A percentile compares a stretch with the other conserved stretches of the same genome.
Conservation (phyloP, 2,113 vertebrate species). For the Mixornis gularis region DNA sequence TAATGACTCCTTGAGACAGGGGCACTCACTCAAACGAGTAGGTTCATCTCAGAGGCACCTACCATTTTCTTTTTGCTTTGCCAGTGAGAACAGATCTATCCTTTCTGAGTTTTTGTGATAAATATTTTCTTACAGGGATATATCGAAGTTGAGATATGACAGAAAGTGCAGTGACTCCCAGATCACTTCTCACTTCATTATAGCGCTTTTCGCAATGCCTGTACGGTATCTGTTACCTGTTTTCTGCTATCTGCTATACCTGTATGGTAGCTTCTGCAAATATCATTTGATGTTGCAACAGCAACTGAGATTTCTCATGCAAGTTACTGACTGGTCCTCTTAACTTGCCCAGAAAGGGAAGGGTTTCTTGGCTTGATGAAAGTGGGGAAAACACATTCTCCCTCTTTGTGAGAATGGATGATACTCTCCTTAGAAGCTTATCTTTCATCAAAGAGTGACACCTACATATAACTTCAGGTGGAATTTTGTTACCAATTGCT, state of each 20-base stretch:
- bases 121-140: not conserved
- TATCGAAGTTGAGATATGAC: not conserved
- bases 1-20: not conserved
- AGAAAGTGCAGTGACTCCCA: not conserved
- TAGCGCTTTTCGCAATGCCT: not conserved
- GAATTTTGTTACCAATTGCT: constrained; percentile 15
- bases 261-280: not conserved
- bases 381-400: not conserved
- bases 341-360: not conserved
- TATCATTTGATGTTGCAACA: not conserved
- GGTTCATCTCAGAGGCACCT: not conserved
- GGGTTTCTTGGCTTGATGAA: not conserved
- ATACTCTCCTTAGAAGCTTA: not conserved
- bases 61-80: not conserved
- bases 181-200: not conserved
- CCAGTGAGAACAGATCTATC: not conserved
- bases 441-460: constrained; percentile 33
- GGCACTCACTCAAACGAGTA: not conserved
- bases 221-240: not conserved
- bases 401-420: not conserved
- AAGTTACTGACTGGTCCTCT: not conserved
- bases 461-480: not conserved
- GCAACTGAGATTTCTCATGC: not conserved
- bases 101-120: not conserved
- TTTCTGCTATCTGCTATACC: not conserved